Evolutionary conservation across 2,113 vertebrate species (phyloP).

Genomic region (Elanoides forficatus): DNA sequence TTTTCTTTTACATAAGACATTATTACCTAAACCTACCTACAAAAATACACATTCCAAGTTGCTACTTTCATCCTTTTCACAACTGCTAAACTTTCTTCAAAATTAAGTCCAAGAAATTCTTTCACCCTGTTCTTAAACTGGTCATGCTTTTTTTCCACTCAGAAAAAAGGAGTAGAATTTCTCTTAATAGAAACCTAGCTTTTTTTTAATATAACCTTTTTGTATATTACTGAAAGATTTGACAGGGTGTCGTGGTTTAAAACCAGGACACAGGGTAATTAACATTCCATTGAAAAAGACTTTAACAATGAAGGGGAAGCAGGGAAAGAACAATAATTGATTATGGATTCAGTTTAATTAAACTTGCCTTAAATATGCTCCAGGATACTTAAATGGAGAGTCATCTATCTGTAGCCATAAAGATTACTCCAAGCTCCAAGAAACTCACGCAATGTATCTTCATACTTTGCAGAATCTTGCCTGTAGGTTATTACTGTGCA

Average conservation of each 20-base stretch:
- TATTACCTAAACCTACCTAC: background rate
- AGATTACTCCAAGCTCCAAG: background rate
- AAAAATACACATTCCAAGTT: background rate
- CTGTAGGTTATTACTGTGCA: background rate
- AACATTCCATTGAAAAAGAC: background rate
- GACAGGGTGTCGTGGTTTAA: too few relatives aligned
- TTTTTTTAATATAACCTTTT: background rate
- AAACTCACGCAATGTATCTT: background rate
- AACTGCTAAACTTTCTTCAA: background rate
- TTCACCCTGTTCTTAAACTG: background rate
- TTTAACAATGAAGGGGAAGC: background rate
- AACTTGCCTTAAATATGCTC: background rate
- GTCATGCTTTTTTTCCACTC: background rate
- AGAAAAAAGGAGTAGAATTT: background rate
- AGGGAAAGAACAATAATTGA: background rate
- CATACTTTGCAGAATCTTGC: background rate
- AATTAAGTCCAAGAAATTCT: background rate
- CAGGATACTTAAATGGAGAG: background rate
- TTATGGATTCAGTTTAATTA: background rate
- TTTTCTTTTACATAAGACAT: background rate
- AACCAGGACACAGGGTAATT: background rate
- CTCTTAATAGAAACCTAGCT: background rate
- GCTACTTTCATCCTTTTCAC: background rate
- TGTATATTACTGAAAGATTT: background rate
- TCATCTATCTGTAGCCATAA: background rate